Conservation (phyloP, 2,113 vertebrate species). For the Synodontis membranacea region DNA sequence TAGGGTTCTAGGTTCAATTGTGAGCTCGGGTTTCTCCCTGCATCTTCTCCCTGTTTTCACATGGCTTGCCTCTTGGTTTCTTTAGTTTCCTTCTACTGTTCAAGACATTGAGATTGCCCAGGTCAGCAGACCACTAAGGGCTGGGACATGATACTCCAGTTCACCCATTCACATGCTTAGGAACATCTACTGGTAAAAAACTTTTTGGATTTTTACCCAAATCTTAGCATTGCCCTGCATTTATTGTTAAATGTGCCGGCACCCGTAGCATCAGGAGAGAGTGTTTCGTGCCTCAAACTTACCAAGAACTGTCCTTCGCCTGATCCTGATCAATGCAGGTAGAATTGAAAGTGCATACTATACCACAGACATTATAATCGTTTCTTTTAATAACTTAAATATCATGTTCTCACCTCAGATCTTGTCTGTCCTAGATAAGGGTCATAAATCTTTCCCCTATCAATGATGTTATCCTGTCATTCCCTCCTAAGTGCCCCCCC, state of each 20-base stretch:
- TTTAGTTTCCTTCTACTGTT: not conserved
- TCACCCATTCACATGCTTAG: too few relatives aligned
- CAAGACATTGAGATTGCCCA: too few relatives aligned
- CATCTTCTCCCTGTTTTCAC: not conserved
- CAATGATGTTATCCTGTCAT: slow-evolving; percentile 65
- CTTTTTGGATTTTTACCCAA: too few relatives aligned
- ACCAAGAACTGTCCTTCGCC: too few relatives aligned
- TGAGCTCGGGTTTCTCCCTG: not conserved
- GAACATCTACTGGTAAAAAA: too few relatives aligned
- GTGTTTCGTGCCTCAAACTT: too few relatives aligned
- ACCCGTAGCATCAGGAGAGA: too few relatives aligned
- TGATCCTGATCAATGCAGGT: too few relatives aligned
- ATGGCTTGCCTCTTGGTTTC: not conserved
- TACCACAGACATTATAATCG: not conserved
- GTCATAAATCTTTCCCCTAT: slow-evolving; percentile 57
- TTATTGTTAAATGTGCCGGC: too few relatives aligned
- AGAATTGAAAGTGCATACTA: not conserved
- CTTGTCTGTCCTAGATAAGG: not conserved
- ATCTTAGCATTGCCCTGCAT: too few relatives aligned
- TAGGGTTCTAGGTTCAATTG: not conserved
- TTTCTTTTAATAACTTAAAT: not conserved
- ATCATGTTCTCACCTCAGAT: not conserved
- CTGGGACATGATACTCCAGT: too few relatives aligned
- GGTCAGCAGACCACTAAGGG: too few relatives aligned
- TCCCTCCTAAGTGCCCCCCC: slow-evolving; percentile 39